These are phyloP conservation scores for Synanthedon myopaeformis DNA, from an alignment of 2,888 invertebrate species.

Conservation along the genomic window DNA sequence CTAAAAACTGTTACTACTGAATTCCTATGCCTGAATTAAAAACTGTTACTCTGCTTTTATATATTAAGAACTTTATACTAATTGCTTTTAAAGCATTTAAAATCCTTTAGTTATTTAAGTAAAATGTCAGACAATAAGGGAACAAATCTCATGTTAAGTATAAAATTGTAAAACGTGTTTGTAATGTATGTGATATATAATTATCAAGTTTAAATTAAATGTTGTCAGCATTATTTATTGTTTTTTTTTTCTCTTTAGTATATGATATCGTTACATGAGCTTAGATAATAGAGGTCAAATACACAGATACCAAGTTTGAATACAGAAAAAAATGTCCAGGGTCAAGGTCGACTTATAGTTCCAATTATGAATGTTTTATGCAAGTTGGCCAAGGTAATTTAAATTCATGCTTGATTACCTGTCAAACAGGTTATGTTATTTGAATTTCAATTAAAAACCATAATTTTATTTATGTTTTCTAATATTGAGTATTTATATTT, in stretches of 20 bases:
- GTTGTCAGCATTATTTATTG: conserved; percentile 16
- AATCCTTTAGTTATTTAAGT: neutral
- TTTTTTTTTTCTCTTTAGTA: conserved; percentile 5
- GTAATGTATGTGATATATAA: conserved; percentile 23
- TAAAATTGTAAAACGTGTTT: conserved; percentile 12
- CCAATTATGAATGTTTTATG: no score
- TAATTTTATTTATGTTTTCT: neutral
- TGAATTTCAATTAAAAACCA: neutral
- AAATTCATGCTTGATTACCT: neutral
- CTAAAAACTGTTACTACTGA: no score
- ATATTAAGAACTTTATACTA: no score
- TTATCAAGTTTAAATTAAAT: conserved; percentile 13
- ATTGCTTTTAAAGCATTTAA: neutral
- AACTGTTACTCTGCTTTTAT: no score
- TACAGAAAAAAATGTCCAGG: no score
- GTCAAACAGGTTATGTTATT: neutral
- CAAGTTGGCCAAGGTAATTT: no score
- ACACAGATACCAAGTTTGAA: no score
- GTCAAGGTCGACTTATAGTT: no score
- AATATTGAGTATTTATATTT: neutral
- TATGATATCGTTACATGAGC: neutral
- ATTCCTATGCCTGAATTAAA: no score
- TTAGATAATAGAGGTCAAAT: neutral
- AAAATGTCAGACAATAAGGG: conserved; percentile 34
- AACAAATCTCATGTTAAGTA: conserved; percentile 35